These are phyloP conservation scores for Hippocampus zosterae DNA, from an alignment of 2,113 vertebrate genomes.

Conservation along the genomic window DNA sequence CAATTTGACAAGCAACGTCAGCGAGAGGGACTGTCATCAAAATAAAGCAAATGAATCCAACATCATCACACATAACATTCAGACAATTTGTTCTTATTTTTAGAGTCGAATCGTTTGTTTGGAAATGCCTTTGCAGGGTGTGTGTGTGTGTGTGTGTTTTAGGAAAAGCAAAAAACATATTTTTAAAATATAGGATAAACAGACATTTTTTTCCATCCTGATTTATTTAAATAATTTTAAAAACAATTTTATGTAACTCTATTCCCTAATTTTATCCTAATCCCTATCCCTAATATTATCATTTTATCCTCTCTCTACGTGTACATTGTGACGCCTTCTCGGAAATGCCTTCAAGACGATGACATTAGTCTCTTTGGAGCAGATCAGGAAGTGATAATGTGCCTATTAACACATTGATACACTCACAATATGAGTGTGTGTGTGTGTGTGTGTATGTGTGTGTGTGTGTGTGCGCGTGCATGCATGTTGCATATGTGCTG, in stretches of 20 bases:
- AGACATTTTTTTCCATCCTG: not conserved
- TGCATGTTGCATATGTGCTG: conserved; percentile 47
- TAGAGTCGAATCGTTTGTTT: not conserved
- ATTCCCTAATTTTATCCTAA: no score
- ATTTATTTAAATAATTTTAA: not conserved
- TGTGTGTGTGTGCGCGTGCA: conserved; percentile 7
- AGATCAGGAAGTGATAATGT: conserved; percentile 41
- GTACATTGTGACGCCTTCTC: not conserved
- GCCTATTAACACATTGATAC: conserved; percentile 58
- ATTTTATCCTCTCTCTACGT: not conserved
- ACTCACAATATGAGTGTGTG: conserved; percentile 24
- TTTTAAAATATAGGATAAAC: not conserved
- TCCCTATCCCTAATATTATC: no score
- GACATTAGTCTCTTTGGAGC: conserved; percentile 17
- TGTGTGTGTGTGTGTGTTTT: not conserved
- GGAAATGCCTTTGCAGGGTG: not conserved
- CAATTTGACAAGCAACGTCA: no score
- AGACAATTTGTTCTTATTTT: not conserved
- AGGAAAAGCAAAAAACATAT: not conserved
- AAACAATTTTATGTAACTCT: not conserved
- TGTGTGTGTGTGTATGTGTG: conserved; percentile 16
- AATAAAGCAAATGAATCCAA: no score
- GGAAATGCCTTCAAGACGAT: not conserved
- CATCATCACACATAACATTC: no score
- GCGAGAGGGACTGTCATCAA: no score